These are phyloP conservation scores for Hypanus sabinus DNA, from an alignment of 2,113 vertebrate species.

Conservation along the genomic window DNA sequence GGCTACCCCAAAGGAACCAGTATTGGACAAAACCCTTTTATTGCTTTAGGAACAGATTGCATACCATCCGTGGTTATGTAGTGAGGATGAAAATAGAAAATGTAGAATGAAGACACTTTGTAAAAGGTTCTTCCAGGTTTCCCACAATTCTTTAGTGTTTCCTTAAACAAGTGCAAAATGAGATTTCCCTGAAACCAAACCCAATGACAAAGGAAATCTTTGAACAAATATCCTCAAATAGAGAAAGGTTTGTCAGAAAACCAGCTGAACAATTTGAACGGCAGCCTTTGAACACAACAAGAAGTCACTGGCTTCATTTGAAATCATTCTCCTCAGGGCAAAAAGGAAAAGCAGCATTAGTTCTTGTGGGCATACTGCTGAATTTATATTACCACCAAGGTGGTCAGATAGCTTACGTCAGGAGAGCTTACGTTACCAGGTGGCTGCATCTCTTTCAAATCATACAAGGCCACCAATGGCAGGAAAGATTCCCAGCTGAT, in stretches of 20 bases:
- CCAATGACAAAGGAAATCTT: background rate
- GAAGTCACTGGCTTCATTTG: background rate
- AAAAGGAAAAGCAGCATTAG: background rate
- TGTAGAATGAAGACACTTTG: background rate
- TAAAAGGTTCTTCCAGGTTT: background rate
- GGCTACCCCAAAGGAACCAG: background rate
- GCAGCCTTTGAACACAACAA: background rate
- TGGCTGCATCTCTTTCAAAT: background rate
- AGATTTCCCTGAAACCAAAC: background rate
- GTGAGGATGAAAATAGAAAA: too few relatives aligned
- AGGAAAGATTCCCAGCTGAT: background rate
- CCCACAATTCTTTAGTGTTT: background rate
- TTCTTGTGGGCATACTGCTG: background rate
- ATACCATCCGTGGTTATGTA: background rate
- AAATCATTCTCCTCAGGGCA: background rate
- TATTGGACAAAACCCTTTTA: background rate
- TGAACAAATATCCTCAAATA: background rate
- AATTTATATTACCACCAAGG: background rate
- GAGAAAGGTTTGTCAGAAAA: background rate
- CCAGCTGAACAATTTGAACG: background rate
- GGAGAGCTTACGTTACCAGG: background rate
- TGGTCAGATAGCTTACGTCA: too few relatives aligned
- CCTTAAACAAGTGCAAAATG: background rate
- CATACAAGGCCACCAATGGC: background rate
- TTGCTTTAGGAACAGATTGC: conserved; percentile 27